Evolutionary conservation across 2,797 vertebrate genomes (phyloP).

Genomic region (Xenopus petersii): DNA sequence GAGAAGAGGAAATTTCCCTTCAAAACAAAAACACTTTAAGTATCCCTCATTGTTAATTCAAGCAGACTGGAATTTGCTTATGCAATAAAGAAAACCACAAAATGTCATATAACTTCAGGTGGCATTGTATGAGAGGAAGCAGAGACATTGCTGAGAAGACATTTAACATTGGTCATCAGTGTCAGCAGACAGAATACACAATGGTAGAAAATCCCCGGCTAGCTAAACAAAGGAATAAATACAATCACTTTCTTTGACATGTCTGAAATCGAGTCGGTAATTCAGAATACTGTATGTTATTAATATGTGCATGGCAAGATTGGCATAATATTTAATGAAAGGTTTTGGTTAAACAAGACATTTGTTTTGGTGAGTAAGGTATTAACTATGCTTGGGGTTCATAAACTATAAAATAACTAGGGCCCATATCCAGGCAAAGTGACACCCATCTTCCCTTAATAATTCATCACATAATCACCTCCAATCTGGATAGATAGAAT

Average conservation of each 20-base stretch:
- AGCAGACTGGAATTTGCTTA: constrained; percentile 51
- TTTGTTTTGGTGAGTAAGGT: too few relatives aligned
- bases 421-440: too few relatives aligned
- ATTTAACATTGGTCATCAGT: constrained; percentile 37
- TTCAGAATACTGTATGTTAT: too few relatives aligned
- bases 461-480: too few relatives aligned
- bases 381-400: too few relatives aligned
- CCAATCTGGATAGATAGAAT: too few relatives aligned
- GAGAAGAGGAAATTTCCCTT: constrained; percentile 51
- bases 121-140: constrained; percentile 49
- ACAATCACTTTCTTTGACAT: constrained; percentile 44
- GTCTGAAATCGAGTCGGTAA: not conserved
- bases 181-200: constrained; percentile 19
- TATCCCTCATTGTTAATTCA: constrained; percentile 7
- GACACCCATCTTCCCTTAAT: too few relatives aligned
- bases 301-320: too few relatives aligned
- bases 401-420: too few relatives aligned
- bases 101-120: constrained; percentile 49
- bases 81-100: constrained; percentile 40
- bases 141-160: constrained; percentile 39
- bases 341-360: too few relatives aligned
- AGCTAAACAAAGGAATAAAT: constrained; percentile 21
- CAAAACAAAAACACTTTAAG: constrained; percentile 40
- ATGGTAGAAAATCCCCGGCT: not conserved
- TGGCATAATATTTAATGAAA: too few relatives aligned